Evolutionary conservation across 2,797 vertebrate genomes (phyloP).

Genomic region (Yasuhikotakia modesta): DNA sequence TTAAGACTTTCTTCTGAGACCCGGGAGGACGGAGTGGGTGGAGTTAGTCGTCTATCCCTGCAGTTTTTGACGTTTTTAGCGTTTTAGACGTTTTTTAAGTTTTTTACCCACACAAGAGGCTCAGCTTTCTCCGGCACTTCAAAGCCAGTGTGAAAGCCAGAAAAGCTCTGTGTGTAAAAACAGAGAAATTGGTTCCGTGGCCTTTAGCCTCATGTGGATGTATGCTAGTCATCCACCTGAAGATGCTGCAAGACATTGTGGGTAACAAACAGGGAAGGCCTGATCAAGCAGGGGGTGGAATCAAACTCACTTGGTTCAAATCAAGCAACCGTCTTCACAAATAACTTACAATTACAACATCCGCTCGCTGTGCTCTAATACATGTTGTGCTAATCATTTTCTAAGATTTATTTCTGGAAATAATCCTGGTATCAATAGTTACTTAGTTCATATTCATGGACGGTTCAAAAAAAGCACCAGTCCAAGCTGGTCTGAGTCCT

Average conservation of each 20-base stretch:
- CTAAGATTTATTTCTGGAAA: too few species aligned
- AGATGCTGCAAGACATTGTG: slow-evolving; percentile 16
- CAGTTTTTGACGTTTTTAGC: slow-evolving; percentile 63
- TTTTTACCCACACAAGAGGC: slow-evolving; percentile 58
- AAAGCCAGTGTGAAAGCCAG: slow-evolving; percentile 76
- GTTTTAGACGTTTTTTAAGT: too few species aligned
- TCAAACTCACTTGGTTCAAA: too few species aligned
- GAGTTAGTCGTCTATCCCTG: slow-evolving; percentile 16
- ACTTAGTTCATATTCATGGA: too few species aligned
- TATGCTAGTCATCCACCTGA: slow-evolving; percentile 35
- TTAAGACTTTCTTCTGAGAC: slow-evolving; percentile 1
- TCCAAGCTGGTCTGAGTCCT: too few species aligned
- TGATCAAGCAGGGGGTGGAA: too few species aligned
- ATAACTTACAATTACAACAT: too few species aligned
- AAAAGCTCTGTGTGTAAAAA: slow-evolving; percentile 66
- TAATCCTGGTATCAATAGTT: too few species aligned
- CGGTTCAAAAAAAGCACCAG: too few species aligned
- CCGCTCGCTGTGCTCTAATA: too few species aligned
- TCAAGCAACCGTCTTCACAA: too few species aligned
- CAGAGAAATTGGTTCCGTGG: slow-evolving; percentile 43
- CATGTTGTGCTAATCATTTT: too few species aligned
- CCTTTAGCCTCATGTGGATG: slow-evolving; percentile 43
- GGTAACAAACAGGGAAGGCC: background rate
- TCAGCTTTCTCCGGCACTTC: slow-evolving; percentile 72
- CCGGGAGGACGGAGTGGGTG: slow-evolving; percentile 13